Evolutionary conservation across 1,140 invertebrate species (phyloP), one percentile per base, ranked within the genome.

Genomic region (Ruditapes philippinarum): DNA sequence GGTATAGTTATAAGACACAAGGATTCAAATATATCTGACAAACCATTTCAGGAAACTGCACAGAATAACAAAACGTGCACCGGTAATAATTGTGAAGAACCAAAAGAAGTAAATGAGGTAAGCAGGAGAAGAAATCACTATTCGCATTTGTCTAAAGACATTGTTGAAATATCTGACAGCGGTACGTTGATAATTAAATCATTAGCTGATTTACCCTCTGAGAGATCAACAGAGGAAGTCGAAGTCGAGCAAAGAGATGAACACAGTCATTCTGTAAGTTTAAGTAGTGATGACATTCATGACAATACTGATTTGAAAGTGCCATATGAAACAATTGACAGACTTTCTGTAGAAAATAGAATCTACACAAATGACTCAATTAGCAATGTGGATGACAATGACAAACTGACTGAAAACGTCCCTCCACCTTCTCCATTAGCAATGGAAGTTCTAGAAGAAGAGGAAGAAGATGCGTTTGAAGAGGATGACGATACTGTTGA

Each of bases 181-280:
- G 82, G 82, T 73, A 84, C 82, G 22, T 36, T 84, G 0, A 84
- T 84, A n/a, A 74, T 84, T 31, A 84, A 84, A 84, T 73, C 65
- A 1, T 74, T 84, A 19, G 74, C 74, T 19, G 74, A 78, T 33
- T 54, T 78, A 22, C 74, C 74, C 31, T 78, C 74, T 22, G 74
- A n/a, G 9, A 54, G 54, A 78, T 9, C 25, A 38, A 22, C 65
- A 1, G 65, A 70, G 31, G 19, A 78, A 17, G 7, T 17, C 7
- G 74, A 54, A 36, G 28, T 12, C n/a, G 40, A 74, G 4, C 2
- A 45, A 45, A 45, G 42, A 7, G 42, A 45, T 45, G 42, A 45
- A 45, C 42, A 45, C 14, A 73, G 38, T 19, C 14, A 14, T 54
- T 31, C n/a, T 38, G 33, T 38, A 70, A 17, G 5, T 1, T 11